These are phyloP conservation scores for Eulemur rubriventer DNA, from an alignment of 2,797 vertebrate genomes.

Conservation along the genomic window DNA sequence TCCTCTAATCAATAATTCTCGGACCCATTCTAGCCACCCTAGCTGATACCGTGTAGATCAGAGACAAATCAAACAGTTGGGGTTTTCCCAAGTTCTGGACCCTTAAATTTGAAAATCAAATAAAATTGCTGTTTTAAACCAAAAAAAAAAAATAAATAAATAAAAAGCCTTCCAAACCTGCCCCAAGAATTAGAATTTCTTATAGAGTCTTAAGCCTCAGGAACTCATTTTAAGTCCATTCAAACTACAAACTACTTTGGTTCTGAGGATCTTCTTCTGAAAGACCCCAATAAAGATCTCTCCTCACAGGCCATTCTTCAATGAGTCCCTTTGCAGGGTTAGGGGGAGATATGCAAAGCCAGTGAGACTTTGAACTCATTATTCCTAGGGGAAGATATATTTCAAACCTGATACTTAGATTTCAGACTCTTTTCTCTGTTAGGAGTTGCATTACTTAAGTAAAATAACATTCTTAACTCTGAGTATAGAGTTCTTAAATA, in stretches of 20 bases:
- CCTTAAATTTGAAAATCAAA: background rate
- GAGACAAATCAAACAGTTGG: background rate
- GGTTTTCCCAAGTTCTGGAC: background rate
- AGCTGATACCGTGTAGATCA: background rate
- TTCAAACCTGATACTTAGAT: slow-evolving; percentile 44
- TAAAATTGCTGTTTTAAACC: background rate
- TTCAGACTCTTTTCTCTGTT: slow-evolving; percentile 36
- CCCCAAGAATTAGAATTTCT: slow-evolving; percentile 50
- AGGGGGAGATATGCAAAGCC: background rate
- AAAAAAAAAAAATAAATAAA: too few relatives aligned
- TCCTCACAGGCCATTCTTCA: slow-evolving; percentile 43
- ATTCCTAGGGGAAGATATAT: slow-evolving; percentile 44
- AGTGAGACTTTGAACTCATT: slow-evolving; percentile 13
- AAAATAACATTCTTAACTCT: slow-evolving; percentile 52
- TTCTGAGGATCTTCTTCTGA: slow-evolving; percentile 56
- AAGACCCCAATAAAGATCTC: slow-evolving; percentile 51
- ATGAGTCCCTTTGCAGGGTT: background rate
- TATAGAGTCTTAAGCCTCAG: slow-evolving; percentile 49
- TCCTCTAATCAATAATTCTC: background rate
- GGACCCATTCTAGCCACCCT: background rate
- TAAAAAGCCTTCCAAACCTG: slow-evolving; percentile 34
- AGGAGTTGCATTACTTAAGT: slow-evolving; percentile 47
- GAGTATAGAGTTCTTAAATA: slow-evolving; percentile 44
- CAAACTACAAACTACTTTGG: slow-evolving; percentile 52
- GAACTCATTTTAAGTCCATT: slow-evolving; percentile 45